These are phyloP conservation scores for Neomonachus schauinslandi DNA, from an alignment of 2,113 vertebrate genomes.

Conservation along the genomic window DNA sequence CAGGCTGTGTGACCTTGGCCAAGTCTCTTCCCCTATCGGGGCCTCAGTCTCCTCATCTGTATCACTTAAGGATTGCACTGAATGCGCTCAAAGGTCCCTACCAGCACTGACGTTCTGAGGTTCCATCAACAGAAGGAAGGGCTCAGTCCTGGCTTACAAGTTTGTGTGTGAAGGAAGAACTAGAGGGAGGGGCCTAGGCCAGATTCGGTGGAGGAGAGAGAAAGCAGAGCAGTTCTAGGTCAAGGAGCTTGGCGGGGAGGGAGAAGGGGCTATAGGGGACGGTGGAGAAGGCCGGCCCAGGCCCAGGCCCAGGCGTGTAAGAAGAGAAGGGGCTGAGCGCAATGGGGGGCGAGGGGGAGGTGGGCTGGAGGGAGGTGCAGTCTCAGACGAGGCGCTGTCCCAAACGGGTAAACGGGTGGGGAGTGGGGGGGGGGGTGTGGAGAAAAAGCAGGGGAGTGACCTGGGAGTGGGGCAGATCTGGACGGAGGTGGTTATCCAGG, in stretches of 20 bases:
- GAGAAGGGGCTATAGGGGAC: slow-evolving; percentile 37
- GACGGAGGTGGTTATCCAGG: slow-evolving; percentile 39
- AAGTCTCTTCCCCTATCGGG: slow-evolving; percentile 63
- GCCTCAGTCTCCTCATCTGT: slow-evolving; percentile 70
- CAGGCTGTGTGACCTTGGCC: slow-evolving; percentile 78
- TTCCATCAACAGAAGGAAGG: slow-evolving; percentile 68
- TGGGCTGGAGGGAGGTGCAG: slow-evolving; percentile 36
- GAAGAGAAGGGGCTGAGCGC: slow-evolving; percentile 14
- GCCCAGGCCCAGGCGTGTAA: slow-evolving; percentile 14
- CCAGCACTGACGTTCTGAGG: slow-evolving; percentile 56
- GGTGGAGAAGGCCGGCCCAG: slow-evolving; percentile 27
- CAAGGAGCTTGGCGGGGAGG: slow-evolving; percentile 55
- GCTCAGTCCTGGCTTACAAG: slow-evolving; percentile 71
- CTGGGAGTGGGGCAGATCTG: slow-evolving; percentile 57
- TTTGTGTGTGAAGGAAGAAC: slow-evolving; percentile 74
- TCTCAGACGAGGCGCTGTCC: slow-evolving; percentile 56
- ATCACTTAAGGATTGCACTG: not conserved
- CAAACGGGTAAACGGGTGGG: not conserved
- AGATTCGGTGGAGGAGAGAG: slow-evolving; percentile 65
- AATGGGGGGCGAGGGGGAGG: not conserved
- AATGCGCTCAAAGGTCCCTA: slow-evolving; percentile 26
- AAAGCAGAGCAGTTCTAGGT: slow-evolving; percentile 64
- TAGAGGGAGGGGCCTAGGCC: slow-evolving; percentile 76
- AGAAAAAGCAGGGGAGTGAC: slow-evolving; percentile 56
- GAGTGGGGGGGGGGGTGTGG: not conserved